Evolutionary conservation across 2,888 invertebrate species (phyloP).

Genomic region (Crepidodera aurea): DNA sequence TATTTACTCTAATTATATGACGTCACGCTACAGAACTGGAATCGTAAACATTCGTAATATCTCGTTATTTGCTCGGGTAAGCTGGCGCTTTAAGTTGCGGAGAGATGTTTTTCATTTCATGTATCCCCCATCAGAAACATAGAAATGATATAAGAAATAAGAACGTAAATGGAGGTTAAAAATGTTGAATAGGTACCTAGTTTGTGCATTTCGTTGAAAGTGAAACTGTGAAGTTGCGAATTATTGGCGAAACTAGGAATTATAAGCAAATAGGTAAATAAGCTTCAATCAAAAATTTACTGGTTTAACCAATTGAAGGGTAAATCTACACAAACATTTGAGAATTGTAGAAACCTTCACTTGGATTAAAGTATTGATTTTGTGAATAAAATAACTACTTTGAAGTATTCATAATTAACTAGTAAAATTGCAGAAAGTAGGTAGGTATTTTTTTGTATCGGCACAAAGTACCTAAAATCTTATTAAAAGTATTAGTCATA

Average conservation of each 20-base stretch:
- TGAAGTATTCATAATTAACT: too few species aligned
- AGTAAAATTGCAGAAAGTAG: too few species aligned
- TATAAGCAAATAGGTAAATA: too few species aligned
- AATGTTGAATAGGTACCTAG: slow-evolving; percentile 25
- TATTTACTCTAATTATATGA: slow-evolving; percentile 76
- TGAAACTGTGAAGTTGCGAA: slow-evolving; percentile 31
- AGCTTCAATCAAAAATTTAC: too few species aligned
- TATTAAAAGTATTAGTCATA: too few species aligned
- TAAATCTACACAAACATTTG: too few species aligned
- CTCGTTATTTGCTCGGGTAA: slow-evolving; percentile 50
- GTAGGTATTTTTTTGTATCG: too few species aligned
- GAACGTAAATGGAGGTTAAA: slow-evolving; percentile 58
- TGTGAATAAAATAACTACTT: too few species aligned
- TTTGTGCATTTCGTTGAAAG: slow-evolving; percentile 36
- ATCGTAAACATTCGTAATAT: slow-evolving; percentile 55
- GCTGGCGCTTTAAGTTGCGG: slow-evolving; percentile 55
- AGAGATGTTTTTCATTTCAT: slow-evolving; percentile 40
- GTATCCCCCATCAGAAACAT: slow-evolving; percentile 27
- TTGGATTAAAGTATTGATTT: too few species aligned
- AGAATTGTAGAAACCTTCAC: too few species aligned
- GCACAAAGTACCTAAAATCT: too few species aligned
- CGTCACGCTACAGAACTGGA: slow-evolving; percentile 67
- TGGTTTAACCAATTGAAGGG: too few species aligned
- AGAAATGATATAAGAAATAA: slow-evolving; percentile 59
- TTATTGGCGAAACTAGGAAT: slow-evolving; percentile 4